Conservation (phyloP, 2,888 invertebrate species). For the Tromatobia lineatoria region DNA sequence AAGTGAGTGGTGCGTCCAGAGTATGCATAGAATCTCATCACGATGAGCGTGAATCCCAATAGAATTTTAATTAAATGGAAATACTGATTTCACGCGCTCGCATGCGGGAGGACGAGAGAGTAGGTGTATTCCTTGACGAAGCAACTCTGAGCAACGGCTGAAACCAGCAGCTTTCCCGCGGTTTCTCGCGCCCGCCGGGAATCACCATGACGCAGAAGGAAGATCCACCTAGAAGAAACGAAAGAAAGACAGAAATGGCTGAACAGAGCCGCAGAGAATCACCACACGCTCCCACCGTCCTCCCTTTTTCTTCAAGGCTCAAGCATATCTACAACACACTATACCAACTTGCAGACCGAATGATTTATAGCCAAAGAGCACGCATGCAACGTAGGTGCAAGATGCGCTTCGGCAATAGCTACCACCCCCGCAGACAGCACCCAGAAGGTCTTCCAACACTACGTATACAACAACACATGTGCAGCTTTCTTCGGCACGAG, state of each 20-base stretch:
- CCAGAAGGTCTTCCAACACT: constrained; percentile 42
- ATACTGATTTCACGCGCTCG: constrained; percentile 51
- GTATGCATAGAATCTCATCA: background rate
- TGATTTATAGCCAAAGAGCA: constrained; percentile 80
- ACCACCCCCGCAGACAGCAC: constrained; percentile 77
- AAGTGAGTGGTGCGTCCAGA: too few relatives aligned
- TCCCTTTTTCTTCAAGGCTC: constrained; percentile 48
- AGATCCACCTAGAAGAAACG: constrained; percentile 38
- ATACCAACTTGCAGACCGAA: constrained; percentile 55
- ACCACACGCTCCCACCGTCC: constrained; percentile 30
- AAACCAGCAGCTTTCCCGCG: constrained; percentile 56
- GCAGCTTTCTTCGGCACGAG: constrained; percentile 1
- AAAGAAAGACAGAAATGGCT: constrained; percentile 25
- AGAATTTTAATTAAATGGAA: constrained; percentile 62
- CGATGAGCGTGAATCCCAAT: constrained; percentile 20
- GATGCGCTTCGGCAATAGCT: constrained; percentile 54
- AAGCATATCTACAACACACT: constrained; percentile 52
- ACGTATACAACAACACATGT: background rate
- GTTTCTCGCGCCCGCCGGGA: constrained; percentile 50
- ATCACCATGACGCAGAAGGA: constrained; percentile 36
- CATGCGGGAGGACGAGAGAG: constrained; percentile 23
- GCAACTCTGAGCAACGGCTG: constrained; percentile 8
- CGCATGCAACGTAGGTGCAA: constrained; percentile 76
- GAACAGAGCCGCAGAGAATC: constrained; percentile 37
- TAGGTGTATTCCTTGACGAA: constrained; percentile 36